Conservation (phyloP, 2,888 invertebrate genomes). For the Pristionchus arcanus region DNA sequence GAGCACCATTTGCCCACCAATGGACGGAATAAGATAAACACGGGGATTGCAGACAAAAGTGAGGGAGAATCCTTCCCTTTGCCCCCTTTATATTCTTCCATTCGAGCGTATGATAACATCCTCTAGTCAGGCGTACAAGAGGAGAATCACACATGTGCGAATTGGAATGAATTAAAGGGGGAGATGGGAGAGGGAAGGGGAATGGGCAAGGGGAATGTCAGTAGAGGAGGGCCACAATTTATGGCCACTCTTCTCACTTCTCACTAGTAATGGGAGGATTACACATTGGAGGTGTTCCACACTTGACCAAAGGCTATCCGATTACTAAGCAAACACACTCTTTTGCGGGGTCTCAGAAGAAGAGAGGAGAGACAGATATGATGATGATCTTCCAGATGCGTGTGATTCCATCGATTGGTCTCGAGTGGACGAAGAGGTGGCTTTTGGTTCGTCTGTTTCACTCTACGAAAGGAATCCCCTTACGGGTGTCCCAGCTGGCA, state of each 20-base stretch:
- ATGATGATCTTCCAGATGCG: neutral
- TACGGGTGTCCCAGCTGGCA: slow-evolving; percentile 84
- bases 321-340: slow-evolving; percentile 21
- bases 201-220: neutral
- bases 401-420: slow-evolving; percentile 70
- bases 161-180: slow-evolving; percentile 41
- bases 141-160: slow-evolving; percentile 31
- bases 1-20: slow-evolving; percentile 24
- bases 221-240: neutral
- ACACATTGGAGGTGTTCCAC: slow-evolving; percentile 22
- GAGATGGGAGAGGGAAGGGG: neutral
- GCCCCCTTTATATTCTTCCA: neutral
- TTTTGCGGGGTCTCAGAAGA: neutral
- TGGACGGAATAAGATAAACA: slow-evolving; percentile 46
- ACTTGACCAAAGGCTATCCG: slow-evolving; percentile 14
- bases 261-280: slow-evolving; percentile 33
- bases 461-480: slow-evolving; percentile 90
- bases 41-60: slow-evolving; percentile 29
- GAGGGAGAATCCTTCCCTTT: neutral
- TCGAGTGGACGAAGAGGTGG: slow-evolving; percentile 84
- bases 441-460: slow-evolving; percentile 87
- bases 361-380: neutral
- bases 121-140: slow-evolving; percentile 1
- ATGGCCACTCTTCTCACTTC: slow-evolving; percentile 24
- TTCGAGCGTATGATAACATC: slow-evolving; percentile 15